These are phyloP conservation scores for Chelon labrosus DNA, from an alignment of 2,797 vertebrate genomes.

Conservation along the genomic window DNA sequence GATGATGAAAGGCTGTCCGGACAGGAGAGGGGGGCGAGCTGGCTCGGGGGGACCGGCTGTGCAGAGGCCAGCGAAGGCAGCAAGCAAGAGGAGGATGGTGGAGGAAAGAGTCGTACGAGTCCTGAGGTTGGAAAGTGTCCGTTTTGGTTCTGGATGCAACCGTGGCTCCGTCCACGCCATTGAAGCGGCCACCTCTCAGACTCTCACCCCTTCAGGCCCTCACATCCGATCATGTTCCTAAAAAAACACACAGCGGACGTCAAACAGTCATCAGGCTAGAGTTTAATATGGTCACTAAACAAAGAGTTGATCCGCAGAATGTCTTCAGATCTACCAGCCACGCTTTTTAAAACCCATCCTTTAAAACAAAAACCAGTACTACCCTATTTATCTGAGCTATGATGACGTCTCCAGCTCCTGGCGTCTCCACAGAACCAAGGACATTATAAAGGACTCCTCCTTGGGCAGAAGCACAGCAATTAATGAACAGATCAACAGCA, in stretches of 20 bases:
- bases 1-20: slow-evolving; percentile 85
- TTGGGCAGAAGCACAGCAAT: no score
- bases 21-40: slow-evolving; percentile 81
- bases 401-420: no score
- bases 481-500: no score
- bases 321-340: no score
- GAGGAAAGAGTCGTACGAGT: slow-evolving; percentile 17
- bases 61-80: slow-evolving; percentile 52
- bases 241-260: slow-evolving; percentile 31
- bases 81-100: slow-evolving; percentile 46
- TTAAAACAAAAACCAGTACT: no score
- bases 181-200: slow-evolving; percentile 62
- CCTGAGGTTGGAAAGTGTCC: slow-evolving; percentile 22
- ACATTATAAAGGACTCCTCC: no score
- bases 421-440: no score
- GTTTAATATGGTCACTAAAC: not conserved
- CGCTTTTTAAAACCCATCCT: no score
- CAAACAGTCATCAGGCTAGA: not conserved
- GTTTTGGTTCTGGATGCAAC: slow-evolving; percentile 35
- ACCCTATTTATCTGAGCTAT: no score
- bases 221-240: slow-evolving; percentile 75
- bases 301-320: no score
- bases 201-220: slow-evolving; percentile 61
- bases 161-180: slow-evolving; percentile 71
- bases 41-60: slow-evolving; percentile 67